Base-by-base conservation (phyloP, 2,113 vertebrate genomes). In the Strix uralensis region DNA sequence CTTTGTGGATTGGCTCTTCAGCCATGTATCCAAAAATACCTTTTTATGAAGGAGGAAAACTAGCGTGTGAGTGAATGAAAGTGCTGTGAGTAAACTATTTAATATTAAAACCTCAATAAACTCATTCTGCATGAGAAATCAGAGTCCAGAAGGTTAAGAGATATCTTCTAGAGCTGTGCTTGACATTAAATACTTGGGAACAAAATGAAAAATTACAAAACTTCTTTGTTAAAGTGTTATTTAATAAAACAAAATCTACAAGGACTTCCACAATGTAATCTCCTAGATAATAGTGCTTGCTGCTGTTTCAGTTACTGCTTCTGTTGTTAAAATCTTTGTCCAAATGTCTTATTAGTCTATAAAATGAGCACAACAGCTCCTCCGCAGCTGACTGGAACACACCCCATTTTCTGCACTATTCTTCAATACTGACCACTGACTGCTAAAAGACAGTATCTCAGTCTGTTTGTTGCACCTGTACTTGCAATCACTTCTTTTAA, bases 61-160 rank as follows among this genome's bases (percentile, higher is more conserved):
- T 93, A 81, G 59, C 27, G 0, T 30, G 77, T 86, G 92, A 75
- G 54, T 94, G 95, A 97, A 94, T 94, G 87, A 90, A 81, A 91
- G 81, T 55, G 29, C 89, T 92, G 93, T 96, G 94, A 97, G 96
- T 96, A 94, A 92, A 90, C 63, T 72, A 72, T 88, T 95, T 97
- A 65, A 83, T 96, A 91, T 77, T 93, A 92, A 89, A 91, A 84
- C 66, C 57, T 91, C 1, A 0, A 54, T 81, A n/a, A 4, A 16
- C n/a, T 73, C 51, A 47, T 92, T 91, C 78, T 96, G 89, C 80
- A 73, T 95, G 87, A 93, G 74, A 93, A 77, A 73, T 75, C 38
- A 21, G 70, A 70, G 25, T 89, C 72, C 51, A 49, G 72, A 83
- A 75, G 20, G 36, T 46, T 46, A 73, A 81, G 55, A 78, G 19